Base-by-base conservation (phyloP, 2,888 invertebrate genomes). In the Drosophila meridionalis region DNA sequence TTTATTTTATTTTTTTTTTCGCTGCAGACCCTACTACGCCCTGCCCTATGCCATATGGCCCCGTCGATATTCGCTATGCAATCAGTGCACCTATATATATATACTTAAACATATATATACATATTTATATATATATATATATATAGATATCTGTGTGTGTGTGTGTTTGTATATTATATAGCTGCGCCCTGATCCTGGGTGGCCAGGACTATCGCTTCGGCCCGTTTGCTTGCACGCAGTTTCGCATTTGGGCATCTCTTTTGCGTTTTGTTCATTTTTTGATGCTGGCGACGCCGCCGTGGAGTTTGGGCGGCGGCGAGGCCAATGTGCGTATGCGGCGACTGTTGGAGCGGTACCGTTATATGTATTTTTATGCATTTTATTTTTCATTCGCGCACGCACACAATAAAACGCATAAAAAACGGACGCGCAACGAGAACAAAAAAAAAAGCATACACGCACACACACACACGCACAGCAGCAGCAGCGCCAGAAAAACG, bases 351-450 rank as follows among this genome's bases (percentile, higher is more conserved):
- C 85, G 85, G 87, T 82, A 85, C 82, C 88, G 88, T 78, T 85
- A 89, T 89, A 87, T 52, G 50, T 89, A 87, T 87, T 87, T 87
- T 87, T 89, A 89, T 90, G 81, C 80, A 90, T 91, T 90, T 90
- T 90, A 90, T 90, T 90, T 90, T 90, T 90, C 90, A 90, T 87
- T 90, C 90, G 88, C 91, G 90, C 90, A 90, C 90, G 90, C 90
- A 90, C 82, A 87, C 90, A 90, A 90, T 89, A 91, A 90, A 81
- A 90, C 89, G 81, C 85, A 81, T 90, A 90, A 90, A 90, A 90
- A 90, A 91, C 60, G 48, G 12, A 36, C 5, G 45, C 45, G 47
- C 47, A 28, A 12, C 45, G 26, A 12, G 3, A 26, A 28, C 11
- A 14, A 48, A 48, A 30, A 28, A 30, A 48, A 28, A 12, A 20